Percentiles rank a stretch among this genome's conserved stretches.
Evolutionary conservation across 2,797 vertebrate species (phyloP).

Genomic region (Phataginus tricuspis): DNA sequence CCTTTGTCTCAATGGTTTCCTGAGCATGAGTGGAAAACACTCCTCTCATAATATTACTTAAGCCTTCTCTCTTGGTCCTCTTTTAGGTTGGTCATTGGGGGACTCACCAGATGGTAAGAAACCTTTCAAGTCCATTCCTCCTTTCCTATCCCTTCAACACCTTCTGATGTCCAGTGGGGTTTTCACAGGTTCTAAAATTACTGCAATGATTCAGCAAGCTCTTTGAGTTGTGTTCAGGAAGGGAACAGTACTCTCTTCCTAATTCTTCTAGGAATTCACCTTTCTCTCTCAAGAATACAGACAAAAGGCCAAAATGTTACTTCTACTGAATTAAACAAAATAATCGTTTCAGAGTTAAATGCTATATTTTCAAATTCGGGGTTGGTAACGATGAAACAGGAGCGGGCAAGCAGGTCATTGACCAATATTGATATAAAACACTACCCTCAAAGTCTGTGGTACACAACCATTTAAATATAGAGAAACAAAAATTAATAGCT

Average conservation of each 20-base stretch:
- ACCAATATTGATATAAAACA: not conserved
- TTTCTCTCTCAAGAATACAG: slow-evolving; percentile 58
- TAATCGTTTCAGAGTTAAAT: slow-evolving; percentile 6
- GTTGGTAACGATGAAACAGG: not conserved
- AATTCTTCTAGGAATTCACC: slow-evolving; percentile 67
- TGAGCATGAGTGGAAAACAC: slow-evolving; percentile 80
- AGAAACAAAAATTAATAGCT: not conserved
- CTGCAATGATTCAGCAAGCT: slow-evolving; percentile 47
- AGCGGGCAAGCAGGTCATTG: not conserved
- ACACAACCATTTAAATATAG: not conserved
- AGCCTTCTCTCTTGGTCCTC: slow-evolving; percentile 39
- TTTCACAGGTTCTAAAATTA: slow-evolving; percentile 86
- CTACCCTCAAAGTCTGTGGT: not conserved
- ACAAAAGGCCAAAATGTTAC: not conserved
- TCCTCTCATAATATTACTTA: slow-evolving; percentile 75
- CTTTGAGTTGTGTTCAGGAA: slow-evolving; percentile 74
- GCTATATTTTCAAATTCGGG: not conserved
- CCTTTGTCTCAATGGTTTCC: slow-evolving; percentile 88
- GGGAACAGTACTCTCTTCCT: slow-evolving; percentile 69
- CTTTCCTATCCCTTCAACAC: slow-evolving; percentile 88
- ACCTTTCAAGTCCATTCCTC: slow-evolving; percentile 85
- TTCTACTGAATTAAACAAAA: slow-evolving; percentile 3
- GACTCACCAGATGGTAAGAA: slow-evolving; percentile 84
- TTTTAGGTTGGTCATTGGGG: slow-evolving; percentile 81
- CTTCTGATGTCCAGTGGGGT: slow-evolving; percentile 77